Evolutionary conservation across 2,888 invertebrate species (phyloP), one percentile per base, ranked within the genome.

Genomic region (Hydrotaea cyrtoneurina): DNA sequence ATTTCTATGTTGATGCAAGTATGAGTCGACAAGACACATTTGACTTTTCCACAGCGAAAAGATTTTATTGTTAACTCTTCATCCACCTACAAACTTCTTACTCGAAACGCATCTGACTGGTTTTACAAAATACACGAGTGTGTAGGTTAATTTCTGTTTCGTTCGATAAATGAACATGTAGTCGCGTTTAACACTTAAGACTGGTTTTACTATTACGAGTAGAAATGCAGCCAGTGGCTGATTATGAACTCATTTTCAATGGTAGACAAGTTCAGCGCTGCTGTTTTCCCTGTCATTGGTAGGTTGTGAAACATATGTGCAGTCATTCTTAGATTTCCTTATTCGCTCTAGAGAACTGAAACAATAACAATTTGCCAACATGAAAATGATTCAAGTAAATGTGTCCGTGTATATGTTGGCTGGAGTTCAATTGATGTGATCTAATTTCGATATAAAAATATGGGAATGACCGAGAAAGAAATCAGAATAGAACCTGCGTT

Each of bases 361-460:
- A 50, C n/a, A 8, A 31, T n/a, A 31, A 31, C 31, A 31, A 31
- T 31, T n/a, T 31, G 31, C 31, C 31, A 31, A 10, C 39, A 8
- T 8, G 11, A 39, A 10, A 50, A n/a, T 50, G n/a, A 50, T n/a
- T 50, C 50, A n/a, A n/a, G 2, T 15, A 50, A 13, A n/a, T n/a
- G 15, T 43, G 10, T 43, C n/a, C 13, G 50, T 43, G 15, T 7
- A 7, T 7, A n/a, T 50, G 15, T 50, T 15, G 13, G n/a, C 2
- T 80, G 26, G 31, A 10, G 43, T 39, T 31, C 7, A 2, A 31
- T 4, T 10, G n/a, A 50, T n/a, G 55, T 36, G 46, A 2, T 62
- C 59, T n/a, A 46, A 19, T 50, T 80, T 82, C 43, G 15, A 59
- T 83, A 84, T 86, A 86, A 78, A 86, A 86, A 85, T 85, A 77